Conservation (phyloP, 1,140 invertebrate species). For the Scaptomyza montana region DNA sequence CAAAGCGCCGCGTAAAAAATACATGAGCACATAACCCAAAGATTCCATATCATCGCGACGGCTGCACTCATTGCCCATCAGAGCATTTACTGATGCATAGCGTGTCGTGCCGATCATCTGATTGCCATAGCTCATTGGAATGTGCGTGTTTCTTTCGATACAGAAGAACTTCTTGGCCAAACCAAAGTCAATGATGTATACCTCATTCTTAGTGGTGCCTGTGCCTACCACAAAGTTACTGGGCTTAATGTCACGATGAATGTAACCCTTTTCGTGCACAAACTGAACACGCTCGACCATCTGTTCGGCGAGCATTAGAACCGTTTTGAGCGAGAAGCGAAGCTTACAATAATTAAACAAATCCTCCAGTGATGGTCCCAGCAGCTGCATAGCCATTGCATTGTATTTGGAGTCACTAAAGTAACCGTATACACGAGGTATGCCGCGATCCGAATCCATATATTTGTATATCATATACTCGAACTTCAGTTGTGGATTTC, state of each 20-base stretch:
- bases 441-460: conserved; percentile 93
- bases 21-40: conserved; percentile 97
- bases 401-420: conserved; percentile 94
- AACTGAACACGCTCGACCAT: conserved; percentile 95
- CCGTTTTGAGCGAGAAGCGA: conserved; percentile 97
- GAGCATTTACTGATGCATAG: conserved; percentile 98
- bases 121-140: conserved; percentile 95
- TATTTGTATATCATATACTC: conserved; percentile 96
- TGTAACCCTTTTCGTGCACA: conserved; percentile 96
- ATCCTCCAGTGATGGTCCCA: conserved; percentile 97
- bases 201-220: conserved; percentile 93
- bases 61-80: conserved; percentile 93
- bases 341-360: conserved; percentile 97
- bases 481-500: conserved; percentile 96
- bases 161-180: conserved; percentile 97
- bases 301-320: conserved; percentile 97
- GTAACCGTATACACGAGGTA: conserved; percentile 95
- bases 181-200: conserved; percentile 98
- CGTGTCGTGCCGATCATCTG: conserved; percentile 97
- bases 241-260: conserved; percentile 97
- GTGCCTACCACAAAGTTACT: conserved; percentile 99
- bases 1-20: conserved; percentile 94
- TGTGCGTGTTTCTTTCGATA: conserved; percentile 91
- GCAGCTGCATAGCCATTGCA: conserved; percentile 96
- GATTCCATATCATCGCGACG: conserved; percentile 98